Conservation (phyloP, 1,140 invertebrate genomes). For the Drosophila pandora region DNA sequence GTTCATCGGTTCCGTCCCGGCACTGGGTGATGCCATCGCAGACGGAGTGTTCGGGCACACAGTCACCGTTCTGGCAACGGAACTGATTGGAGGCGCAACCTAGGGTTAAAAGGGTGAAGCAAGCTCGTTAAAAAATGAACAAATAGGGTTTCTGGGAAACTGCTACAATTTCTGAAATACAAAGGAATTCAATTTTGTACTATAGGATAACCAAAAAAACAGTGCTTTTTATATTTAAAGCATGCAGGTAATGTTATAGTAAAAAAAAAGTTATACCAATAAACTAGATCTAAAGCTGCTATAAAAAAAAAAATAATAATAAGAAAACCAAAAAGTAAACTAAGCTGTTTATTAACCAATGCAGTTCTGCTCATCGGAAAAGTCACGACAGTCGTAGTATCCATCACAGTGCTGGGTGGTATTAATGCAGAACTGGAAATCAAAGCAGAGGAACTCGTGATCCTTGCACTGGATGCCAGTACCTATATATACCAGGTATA, state of each 20-base stretch:
- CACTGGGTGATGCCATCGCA: conserved; percentile 91
- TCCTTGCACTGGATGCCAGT: conserved; percentile 83
- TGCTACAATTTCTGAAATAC: not conserved
- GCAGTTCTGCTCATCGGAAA: conserved; percentile 96
- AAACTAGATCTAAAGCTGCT: conserved; percentile 10
- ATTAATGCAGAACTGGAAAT: conserved; percentile 88
- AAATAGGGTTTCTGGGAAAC: not conserved
- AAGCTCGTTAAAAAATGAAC: not conserved
- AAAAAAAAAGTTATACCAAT: conserved; percentile 3
- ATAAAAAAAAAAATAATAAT: not conserved
- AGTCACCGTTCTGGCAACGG: conserved; percentile 87
- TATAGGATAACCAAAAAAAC: not conserved
- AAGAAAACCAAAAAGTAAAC: not conserved
- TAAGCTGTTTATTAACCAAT: conserved; percentile 84
- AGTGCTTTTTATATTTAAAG: not conserved
- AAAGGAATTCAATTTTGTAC: not conserved
- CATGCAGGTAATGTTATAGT: not conserved
- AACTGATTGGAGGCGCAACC: conserved; percentile 84
- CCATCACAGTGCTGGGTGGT: conserved; percentile 91
- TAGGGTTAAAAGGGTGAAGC: conserved; percentile 31
- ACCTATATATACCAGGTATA: conserved; percentile 37
- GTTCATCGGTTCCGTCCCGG: conserved; percentile 90
- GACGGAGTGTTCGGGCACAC: conserved; percentile 86
- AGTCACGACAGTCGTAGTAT: conserved; percentile 94
- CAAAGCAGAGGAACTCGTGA: conserved; percentile 87